Evolutionary conservation across 2,888 invertebrate genomes (phyloP).

Genomic region (Laspeyria flexula): DNA sequence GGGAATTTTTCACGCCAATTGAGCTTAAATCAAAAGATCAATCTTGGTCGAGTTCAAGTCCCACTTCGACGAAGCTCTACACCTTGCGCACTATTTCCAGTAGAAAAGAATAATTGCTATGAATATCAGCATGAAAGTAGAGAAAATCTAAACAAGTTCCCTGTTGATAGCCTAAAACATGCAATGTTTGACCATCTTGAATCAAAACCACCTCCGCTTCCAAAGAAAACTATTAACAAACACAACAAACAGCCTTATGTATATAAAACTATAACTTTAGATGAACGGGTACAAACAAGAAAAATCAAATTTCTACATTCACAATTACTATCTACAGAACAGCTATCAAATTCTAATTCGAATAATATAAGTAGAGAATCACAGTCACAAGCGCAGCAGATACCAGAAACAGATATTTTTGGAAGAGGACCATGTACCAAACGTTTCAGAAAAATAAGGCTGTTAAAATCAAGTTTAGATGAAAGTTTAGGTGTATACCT

Average conservation of each 20-base stretch:
- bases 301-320: constrained; percentile 82
- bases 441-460: constrained; percentile 88
- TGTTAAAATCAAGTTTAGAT: constrained; percentile 88
- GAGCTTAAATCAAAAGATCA: constrained; percentile 79
- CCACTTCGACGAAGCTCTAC: constrained; percentile 79
- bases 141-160: constrained; percentile 54
- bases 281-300: constrained; percentile 81
- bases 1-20: constrained; percentile 75
- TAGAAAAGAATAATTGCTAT: constrained; percentile 67
- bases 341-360: constrained; percentile 63
- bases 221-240: constrained; percentile 78
- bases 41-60: constrained; percentile 72
- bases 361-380: constrained; percentile 64
- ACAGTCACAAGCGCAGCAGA: constrained; percentile 58
- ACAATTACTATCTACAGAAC: constrained; percentile 71
- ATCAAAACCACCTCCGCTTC: constrained; percentile 77
- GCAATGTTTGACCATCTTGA: constrained; percentile 66
- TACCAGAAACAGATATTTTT: constrained; percentile 71
- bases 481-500: constrained; percentile 90
- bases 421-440: constrained; percentile 87
- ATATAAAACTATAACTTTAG: constrained; percentile 80
- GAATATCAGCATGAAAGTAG: constrained; percentile 68
- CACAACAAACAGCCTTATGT: constrained; percentile 69
- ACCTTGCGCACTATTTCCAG: constrained; percentile 78
- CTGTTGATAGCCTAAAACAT: constrained; percentile 47